Percentiles rank a stretch among this genome's conserved stretches.
Evolutionary conservation across 2,888 invertebrate species (phyloP).

Genomic region (Diadegma fenestrale): DNA sequence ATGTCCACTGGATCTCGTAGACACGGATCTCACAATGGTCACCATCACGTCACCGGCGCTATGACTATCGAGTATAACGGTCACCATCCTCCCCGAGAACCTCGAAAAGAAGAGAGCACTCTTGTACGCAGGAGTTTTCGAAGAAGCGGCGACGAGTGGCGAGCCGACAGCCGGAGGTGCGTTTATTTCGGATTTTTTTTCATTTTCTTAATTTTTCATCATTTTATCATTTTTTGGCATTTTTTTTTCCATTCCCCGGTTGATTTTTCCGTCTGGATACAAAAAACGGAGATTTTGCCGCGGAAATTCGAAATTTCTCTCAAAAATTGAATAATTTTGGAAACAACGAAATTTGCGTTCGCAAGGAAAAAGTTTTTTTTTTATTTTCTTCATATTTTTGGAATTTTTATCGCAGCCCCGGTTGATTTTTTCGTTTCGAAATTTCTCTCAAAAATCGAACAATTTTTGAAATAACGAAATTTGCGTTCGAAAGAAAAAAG

Average conservation of each 20-base stretch:
- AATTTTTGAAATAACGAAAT: background rate
- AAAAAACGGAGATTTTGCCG: background rate
- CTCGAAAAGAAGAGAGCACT: slow-evolving; percentile 82
- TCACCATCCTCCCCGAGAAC: slow-evolving; percentile 81
- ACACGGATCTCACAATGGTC: slow-evolving; percentile 80
- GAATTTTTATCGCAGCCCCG: slow-evolving; percentile 25
- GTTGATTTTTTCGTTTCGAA: background rate
- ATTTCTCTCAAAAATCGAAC: too few relatives aligned
- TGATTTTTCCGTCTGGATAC: slow-evolving; percentile 6
- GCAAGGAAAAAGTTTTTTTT: too few relatives aligned
- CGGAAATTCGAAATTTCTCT: background rate
- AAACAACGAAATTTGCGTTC: too few relatives aligned
- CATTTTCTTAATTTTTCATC: slow-evolving; percentile 9
- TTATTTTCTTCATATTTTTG: background rate
- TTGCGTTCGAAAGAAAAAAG: too few relatives aligned
- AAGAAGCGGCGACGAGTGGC: slow-evolving; percentile 83
- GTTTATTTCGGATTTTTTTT: slow-evolving; percentile 72
- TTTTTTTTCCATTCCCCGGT: slow-evolving; percentile 17
- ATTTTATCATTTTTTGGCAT: background rate
- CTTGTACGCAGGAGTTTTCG: slow-evolving; percentile 83
- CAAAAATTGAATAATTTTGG: too few relatives aligned
- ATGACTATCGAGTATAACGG: slow-evolving; percentile 82
- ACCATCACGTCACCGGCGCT: slow-evolving; percentile 76
- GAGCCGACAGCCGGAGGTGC: slow-evolving; percentile 84
- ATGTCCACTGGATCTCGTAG: slow-evolving; percentile 79